Percentiles rank a stretch among this genome's conserved stretches.
These are phyloP conservation scores for Fregata magnificens DNA, from an alignment of 2,113 vertebrate species.

Conservation along the genomic window DNA sequence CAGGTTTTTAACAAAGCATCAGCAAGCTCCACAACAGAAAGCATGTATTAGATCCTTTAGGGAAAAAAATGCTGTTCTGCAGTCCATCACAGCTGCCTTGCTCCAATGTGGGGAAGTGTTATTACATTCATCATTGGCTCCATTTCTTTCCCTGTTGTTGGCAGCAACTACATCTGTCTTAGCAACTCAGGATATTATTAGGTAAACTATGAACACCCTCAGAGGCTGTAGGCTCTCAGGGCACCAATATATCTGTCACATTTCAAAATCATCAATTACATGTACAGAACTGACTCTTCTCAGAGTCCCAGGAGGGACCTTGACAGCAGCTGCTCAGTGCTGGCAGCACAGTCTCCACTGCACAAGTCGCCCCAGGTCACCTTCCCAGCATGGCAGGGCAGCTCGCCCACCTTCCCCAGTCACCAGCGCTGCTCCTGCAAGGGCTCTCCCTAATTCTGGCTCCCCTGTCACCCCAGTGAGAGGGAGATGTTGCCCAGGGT, in stretches of 20 bases:
- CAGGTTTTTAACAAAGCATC: neutral
- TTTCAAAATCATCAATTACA: conserved; percentile 28
- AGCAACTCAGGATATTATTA: conserved; percentile 36
- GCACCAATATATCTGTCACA: conserved; percentile 45
- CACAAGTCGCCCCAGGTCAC: neutral
- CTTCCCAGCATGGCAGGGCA: neutral
- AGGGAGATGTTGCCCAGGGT: neutral
- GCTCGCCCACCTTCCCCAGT: neutral
- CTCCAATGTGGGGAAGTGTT: neutral
- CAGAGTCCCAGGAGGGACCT: neutral
- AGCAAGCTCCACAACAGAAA: neutral
- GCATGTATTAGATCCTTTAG: neutral
- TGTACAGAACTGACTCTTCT: neutral
- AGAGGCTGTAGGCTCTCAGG: neutral
- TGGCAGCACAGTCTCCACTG: neutral
- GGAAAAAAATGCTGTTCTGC: neutral
- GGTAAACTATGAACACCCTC: conserved; percentile 29
- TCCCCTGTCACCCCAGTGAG: neutral
- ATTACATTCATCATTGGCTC: neutral
- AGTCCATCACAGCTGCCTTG: neutral
- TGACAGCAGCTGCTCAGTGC: neutral
- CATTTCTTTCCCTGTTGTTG: conserved; percentile 3
- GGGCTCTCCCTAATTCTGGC: neutral
- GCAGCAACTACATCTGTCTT: conserved; percentile 18
- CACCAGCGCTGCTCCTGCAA: neutral